Evolutionary conservation across 2,888 invertebrate genomes (phyloP).

Genomic region (Alentia gelatinosa): DNA sequence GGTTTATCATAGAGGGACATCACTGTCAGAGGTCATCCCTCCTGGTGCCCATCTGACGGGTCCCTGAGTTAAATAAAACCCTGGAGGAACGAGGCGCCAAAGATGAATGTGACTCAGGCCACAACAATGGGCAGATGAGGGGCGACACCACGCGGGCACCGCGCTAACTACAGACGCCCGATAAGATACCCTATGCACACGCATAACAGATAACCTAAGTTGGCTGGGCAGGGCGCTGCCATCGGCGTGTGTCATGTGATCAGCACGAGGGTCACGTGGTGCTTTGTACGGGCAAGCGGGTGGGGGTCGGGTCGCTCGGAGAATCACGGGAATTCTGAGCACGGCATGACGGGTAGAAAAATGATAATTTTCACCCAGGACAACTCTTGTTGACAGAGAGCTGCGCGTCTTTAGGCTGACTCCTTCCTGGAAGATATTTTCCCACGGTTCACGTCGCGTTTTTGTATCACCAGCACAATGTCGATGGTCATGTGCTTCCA

Average conservation of each 20-base stretch:
- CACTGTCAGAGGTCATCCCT: too few species aligned
- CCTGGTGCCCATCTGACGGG: too few species aligned
- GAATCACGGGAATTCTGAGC: not conserved
- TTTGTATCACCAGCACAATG: too few species aligned
- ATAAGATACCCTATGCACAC: not conserved
- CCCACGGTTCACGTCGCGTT: too few species aligned
- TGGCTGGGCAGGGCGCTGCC: not conserved
- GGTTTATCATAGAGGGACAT: too few species aligned
- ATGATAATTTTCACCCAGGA: not conserved
- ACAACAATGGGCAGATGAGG: not conserved
- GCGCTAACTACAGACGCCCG: not conserved
- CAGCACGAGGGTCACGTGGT: not conserved
- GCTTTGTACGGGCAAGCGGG: not conserved
- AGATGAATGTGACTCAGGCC: not conserved
- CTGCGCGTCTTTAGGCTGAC: not conserved
- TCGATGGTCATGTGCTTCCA: too few species aligned
- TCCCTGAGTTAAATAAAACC: too few species aligned
- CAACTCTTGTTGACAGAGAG: not conserved
- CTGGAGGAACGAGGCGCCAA: too few species aligned
- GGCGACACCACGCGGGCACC: not conserved
- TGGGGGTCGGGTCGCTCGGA: not conserved
- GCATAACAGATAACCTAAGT: not conserved
- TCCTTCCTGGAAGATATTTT: not conserved
- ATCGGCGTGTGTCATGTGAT: slow-evolving; percentile 22
- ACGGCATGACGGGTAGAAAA: not conserved